Base-by-base conservation (phyloP, 2,113 vertebrate genomes). In the Protobothrops flavoviridis region DNA sequence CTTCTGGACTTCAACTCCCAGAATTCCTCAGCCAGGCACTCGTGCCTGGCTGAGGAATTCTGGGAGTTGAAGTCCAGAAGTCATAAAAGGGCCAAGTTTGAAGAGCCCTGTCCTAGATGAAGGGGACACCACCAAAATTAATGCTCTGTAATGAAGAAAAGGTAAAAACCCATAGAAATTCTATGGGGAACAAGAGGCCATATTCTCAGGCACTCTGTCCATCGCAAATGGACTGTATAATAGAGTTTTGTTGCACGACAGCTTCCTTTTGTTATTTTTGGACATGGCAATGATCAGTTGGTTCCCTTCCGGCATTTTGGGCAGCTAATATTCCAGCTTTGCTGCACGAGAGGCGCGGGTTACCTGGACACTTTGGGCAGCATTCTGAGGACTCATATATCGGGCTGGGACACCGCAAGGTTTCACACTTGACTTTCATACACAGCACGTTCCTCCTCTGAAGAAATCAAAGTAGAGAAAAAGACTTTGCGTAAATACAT, bases 331-430 rank as follows among this genome's bases (percentile, higher is more conserved):
- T 90, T 94, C 87, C 93, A 94, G 91, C 59, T 61, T 86, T 93
- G 0, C 26, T 87, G 59, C 74, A 87, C 90, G 74, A 90, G 74
- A 61, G 95, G 91, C 1, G 90, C 92, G 87, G 29, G 90, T 98
- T 98, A 98, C 98, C 98, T 98, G 98, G 96, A 92, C 98, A 98
- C 21, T 97, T 97, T 64, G 98, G 98, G 92, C 98, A 98, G 96
- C 98, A 98, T 69, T 69, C 11, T 90, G 98, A 95, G 81, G 98
- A 97, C 6, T 98, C 95, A 1, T 98, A 97, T 88, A 98, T 95
- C 0, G 98, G 98, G 56, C 96, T 97, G 89, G 97, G 91, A 91
- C 98, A 98, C 26, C 97, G 98, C 85, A 98, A 96, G 88, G 93
- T 97, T 56, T 98, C 98, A 92, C 98, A 98, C 97, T 98, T 97